phyloP scores from a whole-genome alignment of 2,797 vertebrate genomes.

The Manis pentadactyla region DNA sequence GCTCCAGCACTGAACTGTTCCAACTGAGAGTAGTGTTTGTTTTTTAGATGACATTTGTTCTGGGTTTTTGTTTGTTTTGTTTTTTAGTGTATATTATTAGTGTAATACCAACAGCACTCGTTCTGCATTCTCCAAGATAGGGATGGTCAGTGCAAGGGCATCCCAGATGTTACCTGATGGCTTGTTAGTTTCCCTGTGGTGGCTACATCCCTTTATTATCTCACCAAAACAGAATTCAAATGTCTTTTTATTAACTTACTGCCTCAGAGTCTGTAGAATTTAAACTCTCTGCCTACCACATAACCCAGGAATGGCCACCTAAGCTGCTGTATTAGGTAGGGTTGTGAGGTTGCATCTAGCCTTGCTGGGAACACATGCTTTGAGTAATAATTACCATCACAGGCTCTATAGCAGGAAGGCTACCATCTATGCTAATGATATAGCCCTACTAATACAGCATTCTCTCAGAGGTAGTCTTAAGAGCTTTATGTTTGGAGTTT shows the following conservation, averaged over 20 bases:
- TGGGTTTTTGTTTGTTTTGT: neutral
- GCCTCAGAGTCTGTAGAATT: neutral
- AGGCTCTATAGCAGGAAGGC: neutral
- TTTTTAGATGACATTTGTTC: neutral
- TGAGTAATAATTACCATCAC: neutral
- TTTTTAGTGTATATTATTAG: neutral
- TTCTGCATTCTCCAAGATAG: neutral
- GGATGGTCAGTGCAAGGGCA: neutral
- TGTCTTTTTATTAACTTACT: neutral
- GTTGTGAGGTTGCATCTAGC: neutral
- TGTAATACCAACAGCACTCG: neutral
- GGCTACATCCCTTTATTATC: neutral
- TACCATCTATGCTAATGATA: neutral
- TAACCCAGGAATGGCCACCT: neutral
- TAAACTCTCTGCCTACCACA: neutral
- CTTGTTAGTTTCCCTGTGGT: neutral
- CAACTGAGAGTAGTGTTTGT: neutral
- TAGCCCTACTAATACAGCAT: neutral
- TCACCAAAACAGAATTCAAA: slow-evolving; percentile 2
- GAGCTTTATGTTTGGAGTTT: neutral
- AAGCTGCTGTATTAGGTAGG: neutral
- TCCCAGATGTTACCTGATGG: neutral
- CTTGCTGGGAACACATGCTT: neutral
- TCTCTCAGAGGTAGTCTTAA: neutral
- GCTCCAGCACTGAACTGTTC: neutral